Evolutionary conservation across 2,888 invertebrate genomes (phyloP), one percentile per base, ranked within the genome.

Genomic region (Quadroppia sp.): DNA sequence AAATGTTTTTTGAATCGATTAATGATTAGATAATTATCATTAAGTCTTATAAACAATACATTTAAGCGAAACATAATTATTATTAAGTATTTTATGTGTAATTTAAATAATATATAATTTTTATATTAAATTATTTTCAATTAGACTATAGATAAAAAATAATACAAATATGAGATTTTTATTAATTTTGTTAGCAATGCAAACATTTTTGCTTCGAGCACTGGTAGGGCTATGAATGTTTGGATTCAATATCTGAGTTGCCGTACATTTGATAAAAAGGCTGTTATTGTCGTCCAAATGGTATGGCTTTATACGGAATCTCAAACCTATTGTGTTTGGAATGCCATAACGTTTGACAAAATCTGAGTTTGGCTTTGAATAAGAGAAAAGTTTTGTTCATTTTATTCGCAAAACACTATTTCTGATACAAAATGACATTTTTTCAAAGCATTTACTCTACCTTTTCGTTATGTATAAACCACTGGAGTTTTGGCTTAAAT

Each of bases 391-490:
- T n/a, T n/a, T n/a, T n/a, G n/a, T n/a, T n/a, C n/a, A n/a, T n/a
- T n/a, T n/a, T n/a, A n/a, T n/a, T n/a, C n/a, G n/a, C n/a, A n/a
- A n/a, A n/a, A n/a, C n/a, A n/a, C n/a, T n/a, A n/a, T n/a, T n/a
- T n/a, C n/a, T n/a, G n/a, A n/a, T n/a, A n/a, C n/a, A n/a, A 2
- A 15, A 64, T 32, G n/a, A 6, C 9, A 36, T 64, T 50, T 50
- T n/a, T 50, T n/a, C 7, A n/a, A 48, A 15, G 2, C 50, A 20
- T 50, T 50, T 45, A 45, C 13, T 64, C 36, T 64, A 64, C 64
- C 64, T 64, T 64, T 64, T 64, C 28, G 36, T 64, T 64, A 11
- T 64, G 64, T 1, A 71, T 71, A 50, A 48, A 30, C 71, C 71
- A 71, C 23, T 71, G 48, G 48, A 71, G 45, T 71, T 50, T 71